Base-by-base conservation (phyloP, 2,797 vertebrate species). In the Anguilla marmorata region DNA sequence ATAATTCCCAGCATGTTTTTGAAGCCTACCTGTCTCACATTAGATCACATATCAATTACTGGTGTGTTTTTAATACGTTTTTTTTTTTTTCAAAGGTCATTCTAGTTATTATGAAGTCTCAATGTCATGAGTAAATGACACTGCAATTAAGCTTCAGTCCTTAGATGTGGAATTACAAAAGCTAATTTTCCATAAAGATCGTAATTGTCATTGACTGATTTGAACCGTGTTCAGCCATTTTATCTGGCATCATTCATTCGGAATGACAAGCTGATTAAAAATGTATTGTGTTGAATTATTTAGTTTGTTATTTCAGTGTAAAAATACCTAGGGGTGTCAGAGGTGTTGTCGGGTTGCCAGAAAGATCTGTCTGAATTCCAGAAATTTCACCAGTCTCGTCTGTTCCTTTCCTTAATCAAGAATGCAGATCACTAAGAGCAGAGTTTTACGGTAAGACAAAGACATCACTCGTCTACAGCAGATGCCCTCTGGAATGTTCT, bases 201-300 rank as follows among this genome's bases (percentile, higher is more conserved):
- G 56, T 50, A 56, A 56, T 76, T 85, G 69, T 88, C 48, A 85
- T 24, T 41, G 50, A 79, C 50, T 76, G 54, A 85, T 85, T 85
- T 85, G 63, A 56, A 4, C 60, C 16, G 41, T n/a, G 83, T 85
- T 85, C 84, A 85, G 84, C 84, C 50, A 76, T 60, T 85, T 85
- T 84, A 88, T 85, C 84, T 85, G 66, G 50, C 50, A 48, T 58
- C 84, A 37, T 85, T 72, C 24, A 85, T 84, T 79, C 93, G 93
- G 93, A 94, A 93, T 93, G 93, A 94, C 94, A 92, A 92, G 90
- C 90, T 93, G 91, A 93, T 96, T 93, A 92, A 95, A 96, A 94
- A 94, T 94, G 94, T 92, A 95, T 94, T 91, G 85, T 89, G 93
- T 90, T 96, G 93, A 96, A 96, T 96, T 94, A 96, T 96, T 95